These are phyloP conservation scores for Frieseomelitta varia DNA, from an alignment of 1,140 invertebrate genomes.

Conservation along the genomic window DNA sequence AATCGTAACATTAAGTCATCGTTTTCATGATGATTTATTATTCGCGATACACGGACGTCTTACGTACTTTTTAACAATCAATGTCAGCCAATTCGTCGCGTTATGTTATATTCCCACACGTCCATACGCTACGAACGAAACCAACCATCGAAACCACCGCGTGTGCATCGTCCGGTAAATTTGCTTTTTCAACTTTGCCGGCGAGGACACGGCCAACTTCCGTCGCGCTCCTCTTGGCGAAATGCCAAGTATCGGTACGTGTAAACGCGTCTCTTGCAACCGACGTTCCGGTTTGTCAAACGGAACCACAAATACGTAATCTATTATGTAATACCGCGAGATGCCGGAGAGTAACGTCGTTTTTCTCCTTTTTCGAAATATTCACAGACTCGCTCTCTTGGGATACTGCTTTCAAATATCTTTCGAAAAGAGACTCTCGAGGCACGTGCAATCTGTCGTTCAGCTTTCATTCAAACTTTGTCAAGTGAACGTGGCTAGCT, in stretches of 20 bases:
- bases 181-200: background rate
- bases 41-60: background rate
- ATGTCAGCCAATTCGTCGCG: background rate
- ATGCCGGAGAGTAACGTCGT: no score
- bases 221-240: background rate
- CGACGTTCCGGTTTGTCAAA: background rate
- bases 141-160: background rate
- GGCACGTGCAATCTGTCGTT: no score
- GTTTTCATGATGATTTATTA: background rate
- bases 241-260: background rate
- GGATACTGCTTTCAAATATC: no score
- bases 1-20: background rate
- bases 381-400: no score
- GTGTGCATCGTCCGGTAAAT: background rate
- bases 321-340: background rate
- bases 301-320: background rate
- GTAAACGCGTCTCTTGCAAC: background rate
- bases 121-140: background rate
- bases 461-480: no score
- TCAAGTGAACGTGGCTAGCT: no score
- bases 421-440: no score
- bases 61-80: background rate
- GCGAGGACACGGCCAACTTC: background rate
- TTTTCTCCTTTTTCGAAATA: no score
- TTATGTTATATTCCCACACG: background rate